Evolutionary conservation across 2,113 vertebrate species (phyloP).

Genomic region (Pipra filicauda): DNA sequence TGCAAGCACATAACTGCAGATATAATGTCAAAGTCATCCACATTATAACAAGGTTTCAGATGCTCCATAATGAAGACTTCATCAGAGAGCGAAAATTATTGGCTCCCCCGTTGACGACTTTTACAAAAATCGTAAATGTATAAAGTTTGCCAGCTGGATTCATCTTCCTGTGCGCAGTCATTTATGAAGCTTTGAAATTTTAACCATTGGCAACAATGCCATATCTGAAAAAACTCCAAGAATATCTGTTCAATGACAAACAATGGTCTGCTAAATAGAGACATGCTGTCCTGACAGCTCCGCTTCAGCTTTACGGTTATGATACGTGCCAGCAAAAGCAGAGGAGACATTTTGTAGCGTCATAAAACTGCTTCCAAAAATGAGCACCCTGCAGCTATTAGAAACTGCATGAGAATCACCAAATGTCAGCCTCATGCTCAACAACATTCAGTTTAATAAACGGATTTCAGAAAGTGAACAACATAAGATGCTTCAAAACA

Average conservation of each 20-base stretch:
- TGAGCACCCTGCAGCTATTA: conserved; percentile 57
- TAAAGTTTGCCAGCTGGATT: conserved; percentile 58
- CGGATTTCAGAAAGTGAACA: conserved; percentile 1
- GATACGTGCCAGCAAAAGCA: conserved; percentile 45
- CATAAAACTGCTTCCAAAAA: conserved; percentile 51
- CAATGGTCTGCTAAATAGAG: conserved; percentile 60
- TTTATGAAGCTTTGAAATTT: conserved; percentile 50
- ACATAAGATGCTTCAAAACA: neutral
- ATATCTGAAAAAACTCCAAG: conserved; percentile 54
- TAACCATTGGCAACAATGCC: conserved; percentile 37
- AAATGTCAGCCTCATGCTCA: conserved; percentile 42
- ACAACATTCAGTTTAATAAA: conserved; percentile 31
- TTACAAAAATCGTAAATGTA: conserved; percentile 8
- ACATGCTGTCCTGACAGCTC: conserved; percentile 42
- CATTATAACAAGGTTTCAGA: conserved; percentile 12
- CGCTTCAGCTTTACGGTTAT: conserved; percentile 17
- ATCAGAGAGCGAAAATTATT: conserved; percentile 40
- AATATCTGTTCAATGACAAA: conserved; percentile 52
- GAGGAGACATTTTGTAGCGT: conserved; percentile 33
- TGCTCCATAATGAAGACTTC: conserved; percentile 36
- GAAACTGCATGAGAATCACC: conserved; percentile 26
- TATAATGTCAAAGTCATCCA: conserved; percentile 46
- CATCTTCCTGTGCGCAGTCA: conserved; percentile 40
- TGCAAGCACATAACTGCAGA: conserved; percentile 48
- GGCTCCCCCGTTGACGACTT: conserved; percentile 26